A percentile compares a stretch with the other conserved stretches of the same genome.
These are phyloP conservation scores for Cyanoderma ruficeps DNA, from an alignment of 2,113 vertebrate species.

Conservation along the genomic window DNA sequence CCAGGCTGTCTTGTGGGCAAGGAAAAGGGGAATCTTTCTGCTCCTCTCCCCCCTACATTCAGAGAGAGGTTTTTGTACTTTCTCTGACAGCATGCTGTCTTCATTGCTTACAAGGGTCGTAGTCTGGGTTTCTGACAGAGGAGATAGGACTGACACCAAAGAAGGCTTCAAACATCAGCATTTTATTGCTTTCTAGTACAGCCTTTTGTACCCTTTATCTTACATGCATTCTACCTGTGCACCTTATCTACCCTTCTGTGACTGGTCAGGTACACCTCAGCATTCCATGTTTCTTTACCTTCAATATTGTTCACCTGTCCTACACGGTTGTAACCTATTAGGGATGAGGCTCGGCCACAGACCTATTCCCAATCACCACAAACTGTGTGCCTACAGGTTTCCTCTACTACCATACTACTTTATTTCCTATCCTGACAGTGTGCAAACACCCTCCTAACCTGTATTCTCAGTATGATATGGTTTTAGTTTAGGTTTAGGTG, in stretches of 20 bases:
- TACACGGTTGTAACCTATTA: not conserved
- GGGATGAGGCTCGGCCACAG: not conserved
- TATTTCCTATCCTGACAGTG: not conserved
- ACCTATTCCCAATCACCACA: not conserved
- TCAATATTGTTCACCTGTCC: not conserved
- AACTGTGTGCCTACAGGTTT: not conserved
- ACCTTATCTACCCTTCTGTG: not conserved
- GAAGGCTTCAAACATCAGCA: not conserved
- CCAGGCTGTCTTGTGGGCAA: not conserved
- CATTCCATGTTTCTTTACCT: not conserved
- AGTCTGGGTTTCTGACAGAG: not conserved
- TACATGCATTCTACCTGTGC: not conserved
- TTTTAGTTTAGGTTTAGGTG: not conserved
- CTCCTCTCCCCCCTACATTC: not conserved
- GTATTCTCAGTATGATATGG: accelerated
- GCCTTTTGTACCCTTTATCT: not conserved
- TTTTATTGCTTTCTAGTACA: not conserved
- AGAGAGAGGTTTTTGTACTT: not conserved
- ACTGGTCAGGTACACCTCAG: not conserved
- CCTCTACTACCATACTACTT: not conserved
- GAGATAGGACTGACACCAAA: not conserved
- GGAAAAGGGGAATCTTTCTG: not conserved
- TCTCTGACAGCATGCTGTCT: not conserved
- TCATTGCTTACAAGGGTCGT: not conserved
- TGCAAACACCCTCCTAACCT: not conserved